phyloP scores from a whole-genome alignment of 1,140 invertebrate species.

The Tyrophagus putrescentiae region DNA sequence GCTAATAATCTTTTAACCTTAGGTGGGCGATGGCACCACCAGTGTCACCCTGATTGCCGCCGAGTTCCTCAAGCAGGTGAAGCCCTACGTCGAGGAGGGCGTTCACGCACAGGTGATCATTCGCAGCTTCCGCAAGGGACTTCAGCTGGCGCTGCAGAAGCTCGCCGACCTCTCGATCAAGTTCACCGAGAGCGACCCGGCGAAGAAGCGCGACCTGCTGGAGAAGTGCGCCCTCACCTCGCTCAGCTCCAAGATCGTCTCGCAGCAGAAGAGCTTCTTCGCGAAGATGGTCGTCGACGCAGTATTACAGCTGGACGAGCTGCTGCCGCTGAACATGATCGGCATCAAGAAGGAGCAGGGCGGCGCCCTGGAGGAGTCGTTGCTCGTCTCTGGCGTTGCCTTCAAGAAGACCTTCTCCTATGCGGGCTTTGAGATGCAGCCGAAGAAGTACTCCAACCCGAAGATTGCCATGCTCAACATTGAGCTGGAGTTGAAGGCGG shows the following conservation, averaged over 20 bases:
- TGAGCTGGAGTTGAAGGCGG: slow-evolving; percentile 92
- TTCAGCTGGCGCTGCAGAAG: slow-evolving; percentile 61
- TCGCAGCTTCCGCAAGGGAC: slow-evolving; percentile 63
- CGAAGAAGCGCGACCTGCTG: slow-evolving; percentile 57
- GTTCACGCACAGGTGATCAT: slow-evolving; percentile 89
- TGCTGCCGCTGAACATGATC: slow-evolving; percentile 95
- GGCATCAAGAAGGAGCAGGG: slow-evolving; percentile 97
- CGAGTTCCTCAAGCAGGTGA: slow-evolving; percentile 87
- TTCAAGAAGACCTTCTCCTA: slow-evolving; percentile 99
- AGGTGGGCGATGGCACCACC: slow-evolving; percentile 96
- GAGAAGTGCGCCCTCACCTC: slow-evolving; percentile 91
- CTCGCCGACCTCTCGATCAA: slow-evolving; percentile 71
- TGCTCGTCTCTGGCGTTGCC: slow-evolving; percentile 80
- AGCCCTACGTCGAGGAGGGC: slow-evolving; percentile 88
- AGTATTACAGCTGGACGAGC: slow-evolving; percentile 76
- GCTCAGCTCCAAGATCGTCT: slow-evolving; percentile 88
- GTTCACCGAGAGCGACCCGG: slow-evolving; percentile 37
- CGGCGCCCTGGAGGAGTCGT: slow-evolving; percentile 82
- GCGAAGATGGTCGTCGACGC: slow-evolving; percentile 94
- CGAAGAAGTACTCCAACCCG: slow-evolving; percentile 74
- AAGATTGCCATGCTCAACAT: slow-evolving; percentile 96
- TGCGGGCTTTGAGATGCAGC: slow-evolving; percentile 99
- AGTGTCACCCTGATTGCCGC: slow-evolving; percentile 86
- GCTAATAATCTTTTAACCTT: slow-evolving; percentile 22
- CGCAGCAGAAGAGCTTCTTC: slow-evolving; percentile 90